A percentile compares a stretch with the other conserved stretches of the same genome.
Evolutionary conservation across 2,797 vertebrate genomes (phyloP).

Genomic region (Enteromius paludinosus): DNA sequence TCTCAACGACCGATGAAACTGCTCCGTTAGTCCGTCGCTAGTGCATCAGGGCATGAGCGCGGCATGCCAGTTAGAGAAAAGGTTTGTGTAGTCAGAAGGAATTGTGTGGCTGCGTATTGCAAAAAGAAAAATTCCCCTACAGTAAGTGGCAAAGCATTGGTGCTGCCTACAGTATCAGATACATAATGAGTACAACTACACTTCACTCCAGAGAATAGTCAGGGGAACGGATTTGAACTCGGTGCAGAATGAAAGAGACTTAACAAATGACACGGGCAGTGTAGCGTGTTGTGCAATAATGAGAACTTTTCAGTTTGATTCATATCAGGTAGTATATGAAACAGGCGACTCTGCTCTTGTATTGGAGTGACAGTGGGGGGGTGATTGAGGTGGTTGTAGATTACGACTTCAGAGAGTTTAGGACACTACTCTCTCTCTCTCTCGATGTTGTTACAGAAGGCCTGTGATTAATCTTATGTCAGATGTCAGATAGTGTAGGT

Average conservation of each 20-base stretch:
- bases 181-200: slow-evolving; percentile 45
- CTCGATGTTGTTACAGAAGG: slow-evolving; percentile 55
- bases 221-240: slow-evolving; percentile 38
- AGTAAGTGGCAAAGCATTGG: slow-evolving; percentile 37
- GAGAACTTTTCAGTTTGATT: slow-evolving; percentile 42
- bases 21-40: neutral
- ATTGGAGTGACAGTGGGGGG: neutral
- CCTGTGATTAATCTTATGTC: slow-evolving; percentile 70
- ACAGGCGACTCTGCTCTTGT: neutral
- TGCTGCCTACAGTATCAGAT: slow-evolving; percentile 28
- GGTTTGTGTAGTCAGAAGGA: slow-evolving; percentile 25
- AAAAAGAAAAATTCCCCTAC: slow-evolving; percentile 18
- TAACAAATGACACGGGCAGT: slow-evolving; percentile 26
- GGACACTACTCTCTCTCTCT: slow-evolving; percentile 16
- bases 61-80: slow-evolving; percentile 28
- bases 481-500: slow-evolving; percentile 74
- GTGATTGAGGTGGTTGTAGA: slow-evolving; percentile 11
- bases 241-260: slow-evolving; percentile 41
- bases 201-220: slow-evolving; percentile 41
- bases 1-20: slow-evolving; percentile 59
- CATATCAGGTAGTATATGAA: slow-evolving; percentile 37
- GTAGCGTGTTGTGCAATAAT: slow-evolving; percentile 21
- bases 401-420: slow-evolving; percentile 28
- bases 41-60: slow-evolving; percentile 24
- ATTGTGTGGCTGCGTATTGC: slow-evolving; percentile 4